These are phyloP conservation scores for Atractosteus spatula DNA, from an alignment of 2,113 vertebrate species.

Conservation along the genomic window DNA sequence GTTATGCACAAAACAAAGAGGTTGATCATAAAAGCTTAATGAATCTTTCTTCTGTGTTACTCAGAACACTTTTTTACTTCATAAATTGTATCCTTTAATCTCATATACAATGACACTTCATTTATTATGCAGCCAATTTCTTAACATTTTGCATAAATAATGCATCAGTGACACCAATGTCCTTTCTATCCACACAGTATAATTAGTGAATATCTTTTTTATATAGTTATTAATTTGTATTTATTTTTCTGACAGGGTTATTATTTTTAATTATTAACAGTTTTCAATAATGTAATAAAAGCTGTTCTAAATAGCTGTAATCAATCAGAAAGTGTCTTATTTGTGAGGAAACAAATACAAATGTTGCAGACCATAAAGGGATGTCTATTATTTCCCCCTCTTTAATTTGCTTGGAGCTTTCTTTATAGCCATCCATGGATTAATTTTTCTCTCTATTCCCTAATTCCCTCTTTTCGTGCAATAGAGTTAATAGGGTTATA, in stretches of 20 bases:
- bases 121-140: conserved; percentile 69
- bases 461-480: conserved; percentile 55
- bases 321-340: conserved; percentile 29
- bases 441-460: conserved; percentile 49
- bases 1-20: conserved; percentile 34
- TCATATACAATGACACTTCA: conserved; percentile 65
- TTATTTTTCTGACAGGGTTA: background rate
- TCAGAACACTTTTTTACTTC: conserved; percentile 51
- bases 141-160: conserved; percentile 75
- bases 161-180: conserved; percentile 69
- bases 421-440: conserved; percentile 40
- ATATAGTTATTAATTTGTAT: conserved; percentile 54
- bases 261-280: background rate
- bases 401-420: conserved; percentile 50
- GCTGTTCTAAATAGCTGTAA: conserved; percentile 21
- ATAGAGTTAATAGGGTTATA: conserved; percentile 71
- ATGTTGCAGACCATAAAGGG: conserved; percentile 28
- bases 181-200: conserved; percentile 70
- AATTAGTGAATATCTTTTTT: conserved; percentile 74
- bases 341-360: conserved; percentile 42
- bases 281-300: conserved; percentile 5
- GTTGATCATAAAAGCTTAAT: conserved; percentile 62
- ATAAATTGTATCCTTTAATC: conserved; percentile 61
- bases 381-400: conserved; percentile 15
- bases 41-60: conserved; percentile 42